phyloP scores from a whole-genome alignment of 1,140 invertebrate genomes.

The Subanguina moxae region DNA sequence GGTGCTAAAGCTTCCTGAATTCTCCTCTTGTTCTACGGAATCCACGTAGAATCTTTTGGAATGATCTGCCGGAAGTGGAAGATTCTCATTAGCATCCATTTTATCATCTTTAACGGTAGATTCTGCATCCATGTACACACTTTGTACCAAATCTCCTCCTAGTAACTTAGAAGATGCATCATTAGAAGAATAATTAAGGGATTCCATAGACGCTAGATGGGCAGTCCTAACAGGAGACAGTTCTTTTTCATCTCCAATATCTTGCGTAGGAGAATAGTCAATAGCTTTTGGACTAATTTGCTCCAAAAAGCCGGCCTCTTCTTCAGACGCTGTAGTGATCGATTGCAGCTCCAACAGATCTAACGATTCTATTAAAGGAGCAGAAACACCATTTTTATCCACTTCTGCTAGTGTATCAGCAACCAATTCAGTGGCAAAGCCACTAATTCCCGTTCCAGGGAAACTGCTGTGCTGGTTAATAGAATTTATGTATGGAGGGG shows the following conservation, averaged over 20 bases:
- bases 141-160: neutral
- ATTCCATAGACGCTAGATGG: neutral
- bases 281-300: neutral
- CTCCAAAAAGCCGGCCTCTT: neutral
- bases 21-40: neutral
- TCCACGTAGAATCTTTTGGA: slow-evolving; percentile 3
- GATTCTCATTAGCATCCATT: too few species aligned
- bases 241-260: neutral
- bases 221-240: neutral
- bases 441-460: neutral
- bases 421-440: too few species aligned
- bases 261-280: neutral
- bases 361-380: too few species aligned
- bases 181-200: neutral
- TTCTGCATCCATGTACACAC: slow-evolving; percentile 7
- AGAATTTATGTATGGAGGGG: neutral
- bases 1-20: too few species aligned
- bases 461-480: neutral
- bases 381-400: neutral
- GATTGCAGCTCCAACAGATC: neutral
- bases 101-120: too few species aligned
- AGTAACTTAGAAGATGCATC: neutral
- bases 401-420: too few species aligned
- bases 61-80: neutral
- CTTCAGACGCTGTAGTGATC: neutral